Evolutionary conservation across 2,888 invertebrate species (phyloP).

Genomic region (Caenorhabditis sp.): DNA sequence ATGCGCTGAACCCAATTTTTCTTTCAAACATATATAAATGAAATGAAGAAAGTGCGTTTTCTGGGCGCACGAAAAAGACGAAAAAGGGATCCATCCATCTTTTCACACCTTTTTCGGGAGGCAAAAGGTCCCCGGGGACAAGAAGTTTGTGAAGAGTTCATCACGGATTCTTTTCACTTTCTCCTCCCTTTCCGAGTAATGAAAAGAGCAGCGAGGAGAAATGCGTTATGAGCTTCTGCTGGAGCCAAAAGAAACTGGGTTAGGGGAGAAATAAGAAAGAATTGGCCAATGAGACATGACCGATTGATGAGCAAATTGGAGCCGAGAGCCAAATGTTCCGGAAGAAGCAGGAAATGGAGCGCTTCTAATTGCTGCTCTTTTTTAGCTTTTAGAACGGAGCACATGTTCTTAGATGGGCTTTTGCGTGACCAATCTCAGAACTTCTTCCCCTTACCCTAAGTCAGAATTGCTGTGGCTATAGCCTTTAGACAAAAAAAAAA

Average conservation of each 20-base stretch:
- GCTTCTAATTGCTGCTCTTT: not conserved
- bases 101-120: constrained; percentile 50
- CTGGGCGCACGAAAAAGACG: not conserved
- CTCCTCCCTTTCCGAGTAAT: no score
- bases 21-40: constrained; percentile 40
- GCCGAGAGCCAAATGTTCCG: not conserved
- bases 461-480: no score
- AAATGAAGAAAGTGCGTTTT: constrained; percentile 16
- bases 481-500: no score
- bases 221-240: constrained; percentile 15
- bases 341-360: not conserved
- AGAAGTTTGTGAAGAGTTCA: constrained; percentile 24
- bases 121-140: constrained; percentile 39
- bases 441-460: no score
- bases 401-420: no score
- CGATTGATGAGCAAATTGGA: constrained; percentile 18
- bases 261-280: constrained; percentile 8
- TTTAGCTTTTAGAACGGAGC: no score
- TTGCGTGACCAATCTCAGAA: no score
- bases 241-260: constrained; percentile 7
- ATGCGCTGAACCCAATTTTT: no score
- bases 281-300: constrained; percentile 50
- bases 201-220: constrained; percentile 18
- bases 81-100: constrained; percentile 22
- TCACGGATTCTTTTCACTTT: constrained; percentile 44